Conservation (phyloP, 2,888 invertebrate genomes). For the Geotrupes spiniger region DNA sequence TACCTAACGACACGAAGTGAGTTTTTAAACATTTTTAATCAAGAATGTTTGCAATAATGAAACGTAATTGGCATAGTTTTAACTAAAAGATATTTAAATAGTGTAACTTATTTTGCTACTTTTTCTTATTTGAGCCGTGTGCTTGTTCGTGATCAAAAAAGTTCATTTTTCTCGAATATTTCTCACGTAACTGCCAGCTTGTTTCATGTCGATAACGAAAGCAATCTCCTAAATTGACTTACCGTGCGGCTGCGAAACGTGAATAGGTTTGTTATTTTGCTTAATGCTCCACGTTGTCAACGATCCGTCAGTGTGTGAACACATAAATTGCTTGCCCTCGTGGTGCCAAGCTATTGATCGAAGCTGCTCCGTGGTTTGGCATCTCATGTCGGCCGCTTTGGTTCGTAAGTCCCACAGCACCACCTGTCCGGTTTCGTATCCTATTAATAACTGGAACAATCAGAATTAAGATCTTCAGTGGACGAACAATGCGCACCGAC, state of each 20-base stretch:
- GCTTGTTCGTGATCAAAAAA: too few relatives aligned
- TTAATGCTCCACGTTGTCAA: slow-evolving; percentile 90
- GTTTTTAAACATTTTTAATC: too few relatives aligned
- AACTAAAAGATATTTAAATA: too few relatives aligned
- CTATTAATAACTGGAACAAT: slow-evolving; percentile 79
- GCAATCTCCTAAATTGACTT: too few relatives aligned
- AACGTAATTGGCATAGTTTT: too few relatives aligned
- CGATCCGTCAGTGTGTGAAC: slow-evolving; percentile 93
- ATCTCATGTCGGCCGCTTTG: slow-evolving; percentile 83
- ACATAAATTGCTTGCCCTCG: slow-evolving; percentile 97
- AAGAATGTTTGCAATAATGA: too few relatives aligned
- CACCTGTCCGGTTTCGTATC: slow-evolving; percentile 91
- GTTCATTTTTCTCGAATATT: too few relatives aligned
- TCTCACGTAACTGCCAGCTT: too few relatives aligned
- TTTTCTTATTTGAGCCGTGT: too few relatives aligned
- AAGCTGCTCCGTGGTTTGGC: slow-evolving; percentile 72
- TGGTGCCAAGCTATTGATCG: slow-evolving; percentile 94
- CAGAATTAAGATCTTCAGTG: neutral
- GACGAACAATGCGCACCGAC: slow-evolving; percentile 23
- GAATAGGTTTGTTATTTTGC: slow-evolving; percentile 72
- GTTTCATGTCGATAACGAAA: too few relatives aligned
- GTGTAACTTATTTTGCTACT: too few relatives aligned
- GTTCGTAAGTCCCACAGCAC: slow-evolving; percentile 94
- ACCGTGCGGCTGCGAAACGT: slow-evolving; percentile 91
- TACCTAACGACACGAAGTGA: too few relatives aligned